phyloP scores from a whole-genome alignment of 2,113 vertebrate species.

The Tursiops truncatus region DNA sequence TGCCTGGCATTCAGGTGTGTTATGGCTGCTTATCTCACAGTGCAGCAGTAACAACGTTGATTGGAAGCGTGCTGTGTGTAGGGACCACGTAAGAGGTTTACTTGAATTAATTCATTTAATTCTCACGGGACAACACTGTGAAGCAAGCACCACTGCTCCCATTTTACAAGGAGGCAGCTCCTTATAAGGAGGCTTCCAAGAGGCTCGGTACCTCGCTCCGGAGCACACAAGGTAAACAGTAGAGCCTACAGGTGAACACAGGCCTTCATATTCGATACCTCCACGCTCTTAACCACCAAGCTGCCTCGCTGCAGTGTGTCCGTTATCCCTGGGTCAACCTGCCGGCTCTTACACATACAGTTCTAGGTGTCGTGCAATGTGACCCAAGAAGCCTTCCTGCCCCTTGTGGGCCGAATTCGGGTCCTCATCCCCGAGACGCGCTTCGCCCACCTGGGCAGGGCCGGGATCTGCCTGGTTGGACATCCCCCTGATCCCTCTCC shows the following conservation, averaged over 20 bases:
- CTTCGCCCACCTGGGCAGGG: not conserved
- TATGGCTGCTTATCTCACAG: not conserved
- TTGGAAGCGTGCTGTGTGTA: not conserved
- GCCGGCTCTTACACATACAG: not conserved
- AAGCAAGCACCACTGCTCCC: not conserved
- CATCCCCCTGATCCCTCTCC: not conserved
- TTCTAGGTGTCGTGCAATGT: too few relatives aligned
- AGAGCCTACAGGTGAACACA: not conserved
- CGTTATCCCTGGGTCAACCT: not conserved
- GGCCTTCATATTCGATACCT: too few relatives aligned
- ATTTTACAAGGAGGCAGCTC: not conserved
- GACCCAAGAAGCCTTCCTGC: not conserved
- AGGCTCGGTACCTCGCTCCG: not conserved
- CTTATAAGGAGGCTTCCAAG: not conserved
- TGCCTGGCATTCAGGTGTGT: not conserved
- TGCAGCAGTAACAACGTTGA: not conserved
- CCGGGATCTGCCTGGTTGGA: not conserved
- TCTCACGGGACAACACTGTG: not conserved
- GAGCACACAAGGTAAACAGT: not conserved
- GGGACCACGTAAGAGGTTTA: not conserved
- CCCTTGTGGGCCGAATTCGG: not conserved
- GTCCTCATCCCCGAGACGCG: fast-evolving
- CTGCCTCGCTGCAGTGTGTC: too few relatives aligned
- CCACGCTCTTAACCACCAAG: not conserved
- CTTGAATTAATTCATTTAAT: not conserved